Evolutionary conservation across 2,888 invertebrate genomes (phyloP), one percentile per base, ranked within the genome.

Genomic region (Yponomeuta malinellus): DNA sequence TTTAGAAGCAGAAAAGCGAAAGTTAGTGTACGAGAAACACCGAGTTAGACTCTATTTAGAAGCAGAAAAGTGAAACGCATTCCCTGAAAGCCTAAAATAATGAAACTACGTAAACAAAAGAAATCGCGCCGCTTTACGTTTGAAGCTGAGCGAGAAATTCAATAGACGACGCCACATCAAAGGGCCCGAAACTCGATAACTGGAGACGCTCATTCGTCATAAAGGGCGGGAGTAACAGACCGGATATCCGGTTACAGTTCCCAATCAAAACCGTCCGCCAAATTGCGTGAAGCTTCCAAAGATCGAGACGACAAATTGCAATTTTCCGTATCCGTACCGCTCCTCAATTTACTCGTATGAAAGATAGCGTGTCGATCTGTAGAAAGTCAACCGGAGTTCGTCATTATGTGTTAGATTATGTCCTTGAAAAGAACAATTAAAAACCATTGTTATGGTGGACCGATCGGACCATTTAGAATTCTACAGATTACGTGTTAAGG

Each of bases 261-360:
- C 81, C 83, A 88, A 87, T 87, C 87, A 87, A 84, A 87, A 85
- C 84, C 83, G 85, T 85, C 83, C 83, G 83, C 81, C 81, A 82
- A 86, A 87, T 86, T 83, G 84, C 77, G 77, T 79, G 81, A 82
- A 84, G 83, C 84, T 83, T 83, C 79, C 81, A 84, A 84, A 85
- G 86, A 87, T 88, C 84, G 87, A 85, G 87, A 85, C 83, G 88
- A 87, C 86, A 84, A 86, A 87, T 84, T 85, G 84, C 87, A 83
- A 86, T 85, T 86, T 86, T 83, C 84, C 83, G 81, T 80, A 81
- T 80, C 81, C 79, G 79, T 82, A 74, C 75, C 75, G 52, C 52
- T 15, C 52, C 15, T 12, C 52, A 8, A 59, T 59, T 59, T 1
- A 59, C 15, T 59, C 52, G 10, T 52, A 12, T 6, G 52, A 10